These are phyloP conservation scores for Drosophila nr. perissopoda DNA, from an alignment of 2,888 invertebrate genomes.

Conservation along the genomic window DNA sequence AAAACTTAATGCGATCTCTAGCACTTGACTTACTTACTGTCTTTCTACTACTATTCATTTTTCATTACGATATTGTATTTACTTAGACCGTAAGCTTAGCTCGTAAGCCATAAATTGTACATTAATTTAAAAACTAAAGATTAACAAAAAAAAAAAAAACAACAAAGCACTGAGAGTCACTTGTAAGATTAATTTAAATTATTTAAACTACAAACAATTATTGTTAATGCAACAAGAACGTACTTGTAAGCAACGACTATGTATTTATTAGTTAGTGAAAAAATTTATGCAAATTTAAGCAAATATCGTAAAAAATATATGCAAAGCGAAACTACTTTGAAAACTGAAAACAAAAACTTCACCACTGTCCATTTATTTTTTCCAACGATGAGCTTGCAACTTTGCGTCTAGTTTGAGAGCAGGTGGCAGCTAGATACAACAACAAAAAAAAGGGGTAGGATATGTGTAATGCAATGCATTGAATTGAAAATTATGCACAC, in stretches of 20 bases:
- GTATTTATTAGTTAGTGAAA: constrained; percentile 78
- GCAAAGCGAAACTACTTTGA: constrained; percentile 55
- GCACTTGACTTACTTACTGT: constrained; percentile 44
- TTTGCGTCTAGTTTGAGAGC: constrained; percentile 46
- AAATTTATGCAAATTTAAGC: constrained; percentile 72
- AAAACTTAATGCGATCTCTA: constrained; percentile 50
- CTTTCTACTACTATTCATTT: constrained; percentile 51
- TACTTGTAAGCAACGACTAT: constrained; percentile 60
- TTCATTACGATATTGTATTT: constrained; percentile 49
- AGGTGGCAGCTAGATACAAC: constrained; percentile 39
- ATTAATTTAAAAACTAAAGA: constrained; percentile 9
- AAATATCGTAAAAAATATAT: constrained; percentile 66
- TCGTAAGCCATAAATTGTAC: constrained; percentile 37
- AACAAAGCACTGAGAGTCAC: constrained; percentile 78
- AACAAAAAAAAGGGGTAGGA: constrained; percentile 29
- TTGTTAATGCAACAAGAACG: constrained; percentile 43
- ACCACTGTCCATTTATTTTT: constrained; percentile 43
- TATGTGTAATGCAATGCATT: constrained; percentile 36
- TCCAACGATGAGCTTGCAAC: constrained; percentile 62
- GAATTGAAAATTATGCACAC: constrained; percentile 59
- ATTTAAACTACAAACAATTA: constrained; percentile 47
- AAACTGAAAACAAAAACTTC: constrained; percentile 40
- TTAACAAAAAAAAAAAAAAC: background rate
- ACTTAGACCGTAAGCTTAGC: constrained; percentile 40
- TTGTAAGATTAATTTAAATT: constrained; percentile 69